Conservation (phyloP, 1,140 invertebrate genomes). For the Zaprionus gabonicus region DNA sequence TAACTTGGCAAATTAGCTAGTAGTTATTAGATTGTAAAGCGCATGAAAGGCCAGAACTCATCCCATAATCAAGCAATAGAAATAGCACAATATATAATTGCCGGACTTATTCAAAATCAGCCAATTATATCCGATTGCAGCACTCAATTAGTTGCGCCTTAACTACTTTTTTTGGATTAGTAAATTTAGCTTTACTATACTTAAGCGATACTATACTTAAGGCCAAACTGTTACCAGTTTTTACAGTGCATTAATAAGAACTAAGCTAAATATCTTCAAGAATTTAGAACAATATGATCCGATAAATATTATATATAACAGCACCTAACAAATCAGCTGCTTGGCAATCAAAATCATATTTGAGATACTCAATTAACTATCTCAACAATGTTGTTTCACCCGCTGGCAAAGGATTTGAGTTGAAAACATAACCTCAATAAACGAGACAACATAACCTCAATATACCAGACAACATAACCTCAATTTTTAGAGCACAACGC, state of each 20-base stretch:
- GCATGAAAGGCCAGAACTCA: constrained; percentile 28
- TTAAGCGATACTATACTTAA: background rate
- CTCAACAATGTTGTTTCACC: constrained; percentile 21
- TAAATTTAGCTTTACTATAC: too few species aligned
- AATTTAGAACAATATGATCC: background rate
- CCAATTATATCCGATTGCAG: constrained; percentile 23
- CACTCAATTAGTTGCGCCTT: constrained; percentile 22
- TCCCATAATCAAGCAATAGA: constrained; percentile 27
- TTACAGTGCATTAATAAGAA: background rate
- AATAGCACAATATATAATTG: constrained; percentile 28
- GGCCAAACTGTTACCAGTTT: background rate
- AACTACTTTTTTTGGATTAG: background rate
- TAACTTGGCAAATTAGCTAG: constrained; percentile 48
- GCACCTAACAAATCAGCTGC: background rate
- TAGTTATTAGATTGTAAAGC: constrained; percentile 50
- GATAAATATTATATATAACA: background rate
- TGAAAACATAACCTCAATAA: constrained; percentile 7
- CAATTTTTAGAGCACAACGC: constrained; percentile 31
- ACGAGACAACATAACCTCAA: constrained; percentile 4
- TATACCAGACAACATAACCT: constrained; percentile 34
- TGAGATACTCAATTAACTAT: background rate
- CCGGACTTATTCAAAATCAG: constrained; percentile 11
- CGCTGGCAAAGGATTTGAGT: constrained; percentile 30
- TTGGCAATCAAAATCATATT: too few species aligned
- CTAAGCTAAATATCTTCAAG: too few species aligned